phyloP scores from a whole-genome alignment of 2,888 invertebrate genomes.

The Gastracanthus pulcherrimus region DNA sequence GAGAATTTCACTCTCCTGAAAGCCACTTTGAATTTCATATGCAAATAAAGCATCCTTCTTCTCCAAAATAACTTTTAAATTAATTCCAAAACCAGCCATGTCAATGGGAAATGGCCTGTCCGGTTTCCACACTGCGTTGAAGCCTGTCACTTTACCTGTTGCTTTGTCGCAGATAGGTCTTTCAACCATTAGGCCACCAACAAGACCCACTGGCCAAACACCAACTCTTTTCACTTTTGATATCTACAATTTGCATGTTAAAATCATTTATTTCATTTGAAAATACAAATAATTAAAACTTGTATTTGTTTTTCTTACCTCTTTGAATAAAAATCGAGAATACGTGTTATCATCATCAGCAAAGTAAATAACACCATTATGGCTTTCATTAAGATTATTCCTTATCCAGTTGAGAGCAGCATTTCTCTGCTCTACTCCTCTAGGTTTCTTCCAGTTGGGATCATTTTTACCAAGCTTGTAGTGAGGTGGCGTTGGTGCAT shows the following conservation, averaged over 20 bases:
- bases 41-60: slow-evolving; percentile 89
- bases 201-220: slow-evolving; percentile 97
- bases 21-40: slow-evolving; percentile 91
- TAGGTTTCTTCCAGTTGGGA: slow-evolving; percentile 87
- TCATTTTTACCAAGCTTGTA: slow-evolving; percentile 85
- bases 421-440: slow-evolving; percentile 96
- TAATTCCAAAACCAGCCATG: slow-evolving; percentile 98
- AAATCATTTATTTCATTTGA: slow-evolving; percentile 13
- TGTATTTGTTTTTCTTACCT: slow-evolving; percentile 81
- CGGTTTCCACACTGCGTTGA: slow-evolving; percentile 91
- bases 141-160: slow-evolving; percentile 82
- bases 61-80: slow-evolving; percentile 85
- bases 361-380: slow-evolving; percentile 91
- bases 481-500: slow-evolving; percentile 84
- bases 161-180: slow-evolving; percentile 86
- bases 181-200: slow-evolving; percentile 96
- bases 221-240: slow-evolving; percentile 89
- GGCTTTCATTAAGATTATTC: slow-evolving; percentile 81
- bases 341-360: slow-evolving; percentile 99
- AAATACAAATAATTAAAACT: neutral
- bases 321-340: slow-evolving; percentile 91
- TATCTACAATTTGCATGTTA: slow-evolving; percentile 81
- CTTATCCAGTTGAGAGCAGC: slow-evolving; percentile 90
- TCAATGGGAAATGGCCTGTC: slow-evolving; percentile 96
- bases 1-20: slow-evolving; percentile 92